Evolutionary conservation across 1,140 invertebrate species (phyloP), one percentile per base, ranked within the genome.

Genomic region (Zaprionus davidi): DNA sequence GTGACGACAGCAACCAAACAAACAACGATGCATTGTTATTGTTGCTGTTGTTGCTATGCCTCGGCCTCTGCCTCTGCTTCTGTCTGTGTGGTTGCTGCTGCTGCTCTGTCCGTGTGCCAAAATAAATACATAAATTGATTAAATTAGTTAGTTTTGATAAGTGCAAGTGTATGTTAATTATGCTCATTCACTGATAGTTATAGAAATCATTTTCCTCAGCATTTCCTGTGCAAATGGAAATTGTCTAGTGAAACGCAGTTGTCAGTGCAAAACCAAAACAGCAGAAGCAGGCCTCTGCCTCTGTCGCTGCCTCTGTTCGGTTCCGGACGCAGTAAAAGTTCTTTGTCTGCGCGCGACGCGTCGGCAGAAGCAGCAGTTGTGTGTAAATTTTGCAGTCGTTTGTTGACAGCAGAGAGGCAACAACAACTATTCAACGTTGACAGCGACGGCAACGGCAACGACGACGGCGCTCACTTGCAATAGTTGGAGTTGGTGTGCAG

Each of bases 341-440:
- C 69, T 76, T 72, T 72, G 74, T 76, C 69, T 76, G 68, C 59
- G 55, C 57, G 55, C 57, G 26, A 65, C 58, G 58, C 49, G 46
- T 34, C 62, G 41, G 41, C 41, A 67, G 63, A 36, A 44, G 53
- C 26, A 67, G 38, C 51, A 38, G 28, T 41, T 69, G 34, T 58
- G 44, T 71, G 53, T 71, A 56, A 59, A 76, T 60, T 72, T 76
- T 28, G 69, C 69, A 76, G 62, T 76, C 65, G 53, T 76, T 71
- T 64, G 72, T 75, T 70, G 67, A 84, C 66, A 71, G 38, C 56
- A 59, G 71, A 64, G 53, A 66, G 72, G 68, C 81, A 64, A 68
- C 62, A 44, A 65, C 81, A 64, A 68, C 62, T 44, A 65, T 76
- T 79, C 77, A 58, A 73, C 83, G 81, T 80, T 81, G 62, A 41